phyloP scores from a whole-genome alignment of 2,888 invertebrate genomes.

The Eilema caniola region DNA sequence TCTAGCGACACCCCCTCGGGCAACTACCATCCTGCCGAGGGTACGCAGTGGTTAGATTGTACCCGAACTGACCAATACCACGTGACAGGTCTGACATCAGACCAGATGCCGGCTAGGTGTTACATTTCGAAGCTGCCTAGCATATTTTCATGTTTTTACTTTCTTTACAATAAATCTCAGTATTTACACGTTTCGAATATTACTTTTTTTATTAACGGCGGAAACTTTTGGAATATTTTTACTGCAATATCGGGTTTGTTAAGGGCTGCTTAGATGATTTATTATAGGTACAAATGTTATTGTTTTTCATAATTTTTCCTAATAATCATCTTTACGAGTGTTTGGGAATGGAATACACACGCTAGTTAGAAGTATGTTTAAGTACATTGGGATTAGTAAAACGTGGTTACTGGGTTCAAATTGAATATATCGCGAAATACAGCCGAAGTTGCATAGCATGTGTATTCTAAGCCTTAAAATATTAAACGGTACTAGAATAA shows the following conservation, averaged over 20 bases:
- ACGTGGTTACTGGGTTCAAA: background rate
- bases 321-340: too few species aligned
- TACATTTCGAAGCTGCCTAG: background rate
- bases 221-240: constrained; percentile 33
- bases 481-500: too few species aligned
- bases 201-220: constrained; percentile 38
- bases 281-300: constrained; percentile 25
- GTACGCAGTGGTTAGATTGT: background rate
- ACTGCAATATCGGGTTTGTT: constrained; percentile 26
- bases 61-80: background rate
- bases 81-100: background rate
- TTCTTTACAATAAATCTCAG: constrained; percentile 28
- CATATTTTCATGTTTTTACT: constrained; percentile 27
- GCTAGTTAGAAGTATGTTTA: constrained; percentile 9
- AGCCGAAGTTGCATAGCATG: background rate
- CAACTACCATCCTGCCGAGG: too few species aligned
- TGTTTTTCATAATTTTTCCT: background rate
- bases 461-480: background rate
- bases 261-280: constrained; percentile 24
- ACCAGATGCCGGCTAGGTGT: background rate
- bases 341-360: background rate
- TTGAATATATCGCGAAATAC: background rate
- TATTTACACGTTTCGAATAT: constrained; percentile 29
- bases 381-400: too few species aligned
- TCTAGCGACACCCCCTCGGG: too few species aligned